Percentiles rank a stretch among this genome's conserved stretches.
Evolutionary conservation across 2,113 vertebrate genomes (phyloP).

Genomic region (Coptodon bakossiorum): DNA sequence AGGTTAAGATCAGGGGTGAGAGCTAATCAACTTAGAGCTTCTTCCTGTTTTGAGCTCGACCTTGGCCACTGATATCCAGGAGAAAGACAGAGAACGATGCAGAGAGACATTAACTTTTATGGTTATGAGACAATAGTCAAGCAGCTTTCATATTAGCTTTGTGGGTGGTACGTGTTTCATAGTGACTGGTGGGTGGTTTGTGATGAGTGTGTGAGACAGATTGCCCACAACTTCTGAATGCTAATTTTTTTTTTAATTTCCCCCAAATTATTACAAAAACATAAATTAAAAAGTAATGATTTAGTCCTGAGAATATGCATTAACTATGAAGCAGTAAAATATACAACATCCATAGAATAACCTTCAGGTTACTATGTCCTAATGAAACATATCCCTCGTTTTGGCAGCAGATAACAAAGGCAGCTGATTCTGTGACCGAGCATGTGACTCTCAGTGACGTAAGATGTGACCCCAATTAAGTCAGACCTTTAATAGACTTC

Average conservation of each 20-base stretch:
- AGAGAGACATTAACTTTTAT: background rate
- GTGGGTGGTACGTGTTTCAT: background rate
- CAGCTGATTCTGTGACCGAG: background rate
- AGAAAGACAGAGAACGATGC: background rate
- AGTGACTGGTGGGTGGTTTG: background rate
- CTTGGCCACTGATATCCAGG: background rate
- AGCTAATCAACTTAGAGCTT: constrained; percentile 12
- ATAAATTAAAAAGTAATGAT: fast-evolving
- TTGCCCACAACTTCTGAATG: background rate
- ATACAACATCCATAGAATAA: background rate
- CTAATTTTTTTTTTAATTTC: fast-evolving
- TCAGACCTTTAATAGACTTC: constrained; percentile 22
- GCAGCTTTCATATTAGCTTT: background rate
- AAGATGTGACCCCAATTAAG: constrained; percentile 7
- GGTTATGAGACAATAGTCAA: fast-evolving
- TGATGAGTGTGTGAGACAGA: background rate
- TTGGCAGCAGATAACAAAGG: background rate
- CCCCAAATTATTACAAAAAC: background rate
- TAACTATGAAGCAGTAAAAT: background rate
- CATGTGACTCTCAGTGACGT: constrained; percentile 5
- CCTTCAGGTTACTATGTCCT: background rate
- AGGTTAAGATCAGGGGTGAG: background rate
- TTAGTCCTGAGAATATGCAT: background rate
- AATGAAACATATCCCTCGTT: background rate
- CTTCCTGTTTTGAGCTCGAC: background rate